Conservation (phyloP, 2,797 vertebrate genomes). For the Peromyscus eremicus region DNA sequence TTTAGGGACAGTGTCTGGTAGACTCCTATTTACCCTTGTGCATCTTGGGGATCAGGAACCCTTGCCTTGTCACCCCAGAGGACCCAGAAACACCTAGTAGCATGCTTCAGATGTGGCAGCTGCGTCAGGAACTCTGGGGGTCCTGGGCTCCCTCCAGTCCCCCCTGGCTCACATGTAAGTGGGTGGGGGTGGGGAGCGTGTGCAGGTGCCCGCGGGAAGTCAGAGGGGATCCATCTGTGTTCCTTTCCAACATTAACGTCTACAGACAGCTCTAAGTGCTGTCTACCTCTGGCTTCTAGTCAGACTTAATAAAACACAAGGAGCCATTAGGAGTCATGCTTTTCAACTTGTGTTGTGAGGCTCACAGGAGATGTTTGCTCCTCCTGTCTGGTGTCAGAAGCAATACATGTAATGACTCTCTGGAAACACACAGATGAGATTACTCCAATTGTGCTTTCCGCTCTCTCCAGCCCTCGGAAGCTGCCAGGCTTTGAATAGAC, state of each 20-base stretch:
- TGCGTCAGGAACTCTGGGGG: not conserved
- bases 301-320: slow-evolving; percentile 67
- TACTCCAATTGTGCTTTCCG: slow-evolving; percentile 67
- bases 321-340: slow-evolving; percentile 58
- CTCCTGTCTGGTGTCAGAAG: slow-evolving; percentile 72
- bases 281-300: slow-evolving; percentile 78
- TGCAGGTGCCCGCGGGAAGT: not conserved
- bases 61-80: not conserved
- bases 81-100: not conserved
- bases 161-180: accelerated
- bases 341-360: slow-evolving; percentile 68
- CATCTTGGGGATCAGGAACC: not conserved
- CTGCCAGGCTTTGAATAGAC: not conserved
- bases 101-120: not conserved
- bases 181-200: not conserved
- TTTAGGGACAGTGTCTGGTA: not conserved
- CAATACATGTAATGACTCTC: slow-evolving; percentile 78
- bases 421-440: slow-evolving; percentile 74
- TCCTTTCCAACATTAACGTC: slow-evolving; percentile 73
- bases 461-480: slow-evolving; percentile 47
- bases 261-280: slow-evolving; percentile 62
- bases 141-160: not conserved
- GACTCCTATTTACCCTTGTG: not conserved
- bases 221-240: slow-evolving; percentile 4
- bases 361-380: slow-evolving; percentile 76